Percentiles rank a stretch among this genome's conserved stretches.
phyloP scores from a whole-genome alignment of 2,888 invertebrate species.

The Drymonia ruficornis region DNA sequence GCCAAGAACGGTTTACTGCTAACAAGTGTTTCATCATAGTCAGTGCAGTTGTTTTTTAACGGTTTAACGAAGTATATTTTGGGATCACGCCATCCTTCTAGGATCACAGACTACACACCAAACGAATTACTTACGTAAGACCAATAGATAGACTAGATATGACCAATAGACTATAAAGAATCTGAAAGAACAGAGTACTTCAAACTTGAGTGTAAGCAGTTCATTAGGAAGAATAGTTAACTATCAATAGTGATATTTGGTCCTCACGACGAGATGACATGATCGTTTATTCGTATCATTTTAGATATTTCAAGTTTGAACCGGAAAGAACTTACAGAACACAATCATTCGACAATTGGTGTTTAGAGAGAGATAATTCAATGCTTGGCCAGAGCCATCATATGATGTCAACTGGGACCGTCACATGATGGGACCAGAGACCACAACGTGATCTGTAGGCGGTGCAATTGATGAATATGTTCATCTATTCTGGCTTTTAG shows the following conservation, averaged over 20 bases:
- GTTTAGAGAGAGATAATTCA: not conserved
- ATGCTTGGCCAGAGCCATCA: constrained; percentile 11
- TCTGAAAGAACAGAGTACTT: not conserved
- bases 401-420: constrained; percentile 19
- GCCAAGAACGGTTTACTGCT: constrained; percentile 20
- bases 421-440: too few species aligned
- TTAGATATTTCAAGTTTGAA: not conserved
- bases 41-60: too few species aligned
- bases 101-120: too few species aligned
- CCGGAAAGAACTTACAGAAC: not conserved
- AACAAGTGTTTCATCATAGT: constrained; percentile 20
- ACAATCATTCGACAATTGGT: not conserved
- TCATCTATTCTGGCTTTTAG: not conserved
- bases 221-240: not conserved
- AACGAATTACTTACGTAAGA: too few species aligned
- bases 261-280: not conserved
- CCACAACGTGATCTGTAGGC: constrained; percentile 11
- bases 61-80: too few species aligned
- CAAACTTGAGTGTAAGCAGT: not conserved
- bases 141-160: too few species aligned
- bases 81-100: too few species aligned
- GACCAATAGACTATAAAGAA: too few species aligned
- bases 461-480: not conserved
- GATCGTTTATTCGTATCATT: not conserved
- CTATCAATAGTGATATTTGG: not conserved